Conservation (phyloP, 2,797 vertebrate genomes). For the Novumbra hubbsi region DNA sequence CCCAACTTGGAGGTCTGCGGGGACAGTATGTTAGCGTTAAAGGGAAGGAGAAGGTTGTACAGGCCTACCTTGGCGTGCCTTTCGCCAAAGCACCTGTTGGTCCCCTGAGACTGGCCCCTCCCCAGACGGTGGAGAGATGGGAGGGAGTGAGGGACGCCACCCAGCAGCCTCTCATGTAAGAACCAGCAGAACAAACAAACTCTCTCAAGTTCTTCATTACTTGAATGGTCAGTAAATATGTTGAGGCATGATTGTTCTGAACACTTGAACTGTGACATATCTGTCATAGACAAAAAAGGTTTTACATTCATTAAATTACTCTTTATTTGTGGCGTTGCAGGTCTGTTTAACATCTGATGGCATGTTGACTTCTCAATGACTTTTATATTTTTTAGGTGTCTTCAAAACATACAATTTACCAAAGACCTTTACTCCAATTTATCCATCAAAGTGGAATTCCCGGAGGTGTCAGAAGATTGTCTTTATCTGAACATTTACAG, state of each 20-base stretch:
- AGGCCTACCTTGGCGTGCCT: conserved; percentile 34
- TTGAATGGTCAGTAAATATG: not conserved
- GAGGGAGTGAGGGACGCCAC: conserved; percentile 32
- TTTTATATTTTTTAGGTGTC: conserved; percentile 23
- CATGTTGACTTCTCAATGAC: not conserved
- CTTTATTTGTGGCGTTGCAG: not conserved
- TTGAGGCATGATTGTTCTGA: not conserved
- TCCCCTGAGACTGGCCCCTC: conserved; percentile 29
- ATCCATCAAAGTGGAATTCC: conserved; percentile 41
- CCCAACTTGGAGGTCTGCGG: conserved; percentile 29
- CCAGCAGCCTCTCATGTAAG: conserved; percentile 34
- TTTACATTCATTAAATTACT: not conserved
- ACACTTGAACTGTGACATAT: not conserved
- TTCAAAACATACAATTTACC: conserved; percentile 10
- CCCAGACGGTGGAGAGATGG: conserved; percentile 26
- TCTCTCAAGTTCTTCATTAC: not conserved
- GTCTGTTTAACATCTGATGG: not conserved
- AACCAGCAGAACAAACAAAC: not conserved
- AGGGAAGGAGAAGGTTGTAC: conserved; percentile 21
- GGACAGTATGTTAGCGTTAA: conserved; percentile 30
- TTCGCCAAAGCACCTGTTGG: conserved; percentile 38
- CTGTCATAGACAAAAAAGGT: not conserved
- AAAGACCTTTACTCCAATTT: conserved; percentile 1
- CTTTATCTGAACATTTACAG: conserved; percentile 46
- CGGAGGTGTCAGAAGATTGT: conserved; percentile 39